Conservation (phyloP, 1,140 invertebrate species). For the Portunus trituberculatus region DNA sequence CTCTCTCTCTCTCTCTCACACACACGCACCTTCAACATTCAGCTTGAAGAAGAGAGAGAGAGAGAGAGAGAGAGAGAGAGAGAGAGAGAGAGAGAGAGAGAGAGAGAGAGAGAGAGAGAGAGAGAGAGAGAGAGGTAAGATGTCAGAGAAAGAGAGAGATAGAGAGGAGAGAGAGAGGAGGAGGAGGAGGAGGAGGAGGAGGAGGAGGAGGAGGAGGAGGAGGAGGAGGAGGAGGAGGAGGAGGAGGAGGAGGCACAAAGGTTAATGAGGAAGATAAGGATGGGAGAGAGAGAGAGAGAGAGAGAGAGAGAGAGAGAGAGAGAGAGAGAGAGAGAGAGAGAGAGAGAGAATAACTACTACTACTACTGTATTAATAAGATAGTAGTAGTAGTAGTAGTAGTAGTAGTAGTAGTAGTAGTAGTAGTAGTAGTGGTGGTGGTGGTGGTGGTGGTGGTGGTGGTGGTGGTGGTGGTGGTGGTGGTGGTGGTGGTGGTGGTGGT, state of each 20-base stretch:
- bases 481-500: not conserved
- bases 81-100: conserved; percentile 17
- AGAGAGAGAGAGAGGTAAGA: not conserved
- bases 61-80: not conserved
- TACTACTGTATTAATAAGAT: no score
- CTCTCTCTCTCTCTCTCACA: not conserved
- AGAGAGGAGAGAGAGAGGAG: not conserved
- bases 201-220: not conserved
- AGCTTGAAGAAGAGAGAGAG: not conserved
- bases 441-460: not conserved
- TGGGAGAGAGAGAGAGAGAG: conserved; percentile 3
- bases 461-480: not conserved
- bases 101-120: not conserved
- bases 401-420: not conserved
- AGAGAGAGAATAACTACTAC: not conserved
- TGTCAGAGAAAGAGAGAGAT: not conserved
- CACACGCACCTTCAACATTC: no score
- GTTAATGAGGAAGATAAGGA: not conserved
- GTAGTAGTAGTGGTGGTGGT: not conserved
- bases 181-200: not conserved
- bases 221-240: not conserved
- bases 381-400: conserved; percentile 13
- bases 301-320: not conserved
- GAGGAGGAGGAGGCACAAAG: not conserved
- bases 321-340: no score